Conservation (phyloP, 2,797 vertebrate genomes). For the Luscinia megarhynchos region DNA sequence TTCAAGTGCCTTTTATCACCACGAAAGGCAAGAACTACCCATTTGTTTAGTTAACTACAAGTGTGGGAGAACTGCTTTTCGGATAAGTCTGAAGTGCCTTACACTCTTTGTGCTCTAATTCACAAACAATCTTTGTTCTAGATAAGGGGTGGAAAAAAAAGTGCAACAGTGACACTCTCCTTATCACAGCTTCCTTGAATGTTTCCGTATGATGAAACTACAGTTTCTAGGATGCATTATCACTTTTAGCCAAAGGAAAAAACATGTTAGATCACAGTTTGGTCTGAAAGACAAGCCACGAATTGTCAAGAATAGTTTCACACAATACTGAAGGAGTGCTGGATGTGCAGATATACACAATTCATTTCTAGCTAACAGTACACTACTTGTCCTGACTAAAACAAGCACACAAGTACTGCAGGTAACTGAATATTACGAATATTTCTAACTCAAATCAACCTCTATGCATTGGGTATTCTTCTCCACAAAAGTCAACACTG, state of each 20-base stretch:
- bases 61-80: constrained; percentile 41
- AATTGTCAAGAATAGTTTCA: not conserved
- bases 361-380: not conserved
- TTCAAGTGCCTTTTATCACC: constrained; percentile 38
- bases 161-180: not conserved
- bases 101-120: constrained; percentile 50
- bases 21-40: constrained; percentile 46
- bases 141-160: constrained; percentile 44
- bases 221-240: not conserved
- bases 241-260: not conserved
- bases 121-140: constrained; percentile 54
- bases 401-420: not conserved
- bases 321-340: not conserved
- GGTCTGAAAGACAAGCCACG: not conserved
- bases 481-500: not conserved
- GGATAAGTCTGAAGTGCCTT: constrained; percentile 46
- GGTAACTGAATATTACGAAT: not conserved
- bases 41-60: constrained; percentile 51
- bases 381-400: not conserved
- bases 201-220: not conserved
- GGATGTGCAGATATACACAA: not conserved
- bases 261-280: not conserved
- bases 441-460: not conserved
- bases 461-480: not conserved
- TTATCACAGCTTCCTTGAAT: constrained; percentile 9